Percentiles rank a stretch among this genome's conserved stretches.
Conservation (phyloP, 2,113 vertebrate genomes). For the Speoplatyrhinus poulsoni region DNA sequence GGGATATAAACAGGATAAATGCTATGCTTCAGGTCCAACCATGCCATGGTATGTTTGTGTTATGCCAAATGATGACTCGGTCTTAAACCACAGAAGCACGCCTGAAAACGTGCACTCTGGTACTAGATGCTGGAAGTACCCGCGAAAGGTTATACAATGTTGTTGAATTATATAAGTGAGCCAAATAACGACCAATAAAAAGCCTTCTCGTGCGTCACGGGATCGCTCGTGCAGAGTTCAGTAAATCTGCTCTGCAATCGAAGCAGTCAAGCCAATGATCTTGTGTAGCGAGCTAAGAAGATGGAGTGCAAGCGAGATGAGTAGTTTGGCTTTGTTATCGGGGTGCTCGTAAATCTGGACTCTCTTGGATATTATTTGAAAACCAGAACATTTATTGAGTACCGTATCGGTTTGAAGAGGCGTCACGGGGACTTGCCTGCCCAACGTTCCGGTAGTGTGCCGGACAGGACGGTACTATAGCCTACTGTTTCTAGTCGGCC, state of each 20-base stretch:
- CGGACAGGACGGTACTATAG: too few species aligned
- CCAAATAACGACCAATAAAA: slow-evolving; percentile 58
- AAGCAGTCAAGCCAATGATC: slow-evolving; percentile 12
- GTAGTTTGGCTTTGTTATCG: neutral
- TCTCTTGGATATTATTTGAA: neutral
- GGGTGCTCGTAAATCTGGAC: neutral
- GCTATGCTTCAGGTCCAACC: neutral
- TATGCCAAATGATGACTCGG: neutral
- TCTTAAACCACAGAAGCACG: neutral
- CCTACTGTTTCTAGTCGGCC: too few species aligned
- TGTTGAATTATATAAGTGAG: slow-evolving; percentile 77
- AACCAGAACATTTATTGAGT: neutral
- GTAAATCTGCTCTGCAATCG: slow-evolving; percentile 18
- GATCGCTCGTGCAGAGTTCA: slow-evolving; percentile 19
- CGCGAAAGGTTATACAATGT: slow-evolving; percentile 67
- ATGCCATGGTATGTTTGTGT: neutral
- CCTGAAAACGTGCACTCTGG: neutral
- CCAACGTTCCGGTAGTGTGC: too few species aligned
- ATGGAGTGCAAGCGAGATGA: neutral
- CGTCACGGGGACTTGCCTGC: too few species aligned
- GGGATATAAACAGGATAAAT: neutral
- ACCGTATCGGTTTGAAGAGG: neutral
- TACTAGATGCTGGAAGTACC: neutral
- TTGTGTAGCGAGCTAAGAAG: slow-evolving; percentile 34
- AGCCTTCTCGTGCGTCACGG: slow-evolving; percentile 26